Evolutionary conservation across 2,888 invertebrate species (phyloP).

Genomic region (Augochlorella aurata): DNA sequence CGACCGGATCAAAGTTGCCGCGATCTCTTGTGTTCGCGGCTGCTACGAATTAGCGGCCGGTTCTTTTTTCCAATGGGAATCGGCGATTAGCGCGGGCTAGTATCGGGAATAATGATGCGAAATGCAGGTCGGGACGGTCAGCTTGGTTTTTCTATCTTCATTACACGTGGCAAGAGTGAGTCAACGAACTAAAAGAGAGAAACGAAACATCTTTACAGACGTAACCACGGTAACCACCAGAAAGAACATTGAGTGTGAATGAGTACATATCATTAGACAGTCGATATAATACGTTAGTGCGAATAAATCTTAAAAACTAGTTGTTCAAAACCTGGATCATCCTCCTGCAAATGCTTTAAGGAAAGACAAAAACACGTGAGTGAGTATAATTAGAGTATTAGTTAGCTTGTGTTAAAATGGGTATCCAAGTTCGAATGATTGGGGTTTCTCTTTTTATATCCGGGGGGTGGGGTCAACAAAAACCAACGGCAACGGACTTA

Average conservation of each 20-base stretch:
- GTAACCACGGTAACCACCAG: constrained; percentile 77
- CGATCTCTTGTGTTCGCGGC: not conserved
- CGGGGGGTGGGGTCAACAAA: constrained; percentile 42
- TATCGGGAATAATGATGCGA: constrained; percentile 55
- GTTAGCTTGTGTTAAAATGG: constrained; percentile 73
- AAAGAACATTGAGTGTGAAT: constrained; percentile 77
- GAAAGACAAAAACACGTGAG: constrained; percentile 80
- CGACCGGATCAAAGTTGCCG: not conserved
- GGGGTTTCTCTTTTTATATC: constrained; percentile 32
- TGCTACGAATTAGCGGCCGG: not conserved
- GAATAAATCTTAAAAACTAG: constrained; percentile 80
- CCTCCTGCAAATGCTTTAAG: constrained; percentile 82
- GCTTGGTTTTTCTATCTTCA: constrained; percentile 68
- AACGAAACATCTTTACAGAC: constrained; percentile 75
- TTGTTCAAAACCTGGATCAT: constrained; percentile 82
- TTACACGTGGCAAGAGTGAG: constrained; percentile 77
- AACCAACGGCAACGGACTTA: constrained; percentile 70
- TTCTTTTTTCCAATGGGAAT: not conserved
- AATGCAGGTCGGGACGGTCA: constrained; percentile 43
- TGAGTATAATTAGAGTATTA: constrained; percentile 76
- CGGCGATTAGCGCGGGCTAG: not conserved
- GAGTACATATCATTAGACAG: constrained; percentile 75
- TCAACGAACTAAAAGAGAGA: constrained; percentile 74
- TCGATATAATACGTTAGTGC: constrained; percentile 72
- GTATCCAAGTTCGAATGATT: constrained; percentile 62